Percentiles rank a stretch among this genome's conserved stretches.
Conservation (phyloP, 23 tunicate genomes). For the Halocynthia aurantium region DNA sequence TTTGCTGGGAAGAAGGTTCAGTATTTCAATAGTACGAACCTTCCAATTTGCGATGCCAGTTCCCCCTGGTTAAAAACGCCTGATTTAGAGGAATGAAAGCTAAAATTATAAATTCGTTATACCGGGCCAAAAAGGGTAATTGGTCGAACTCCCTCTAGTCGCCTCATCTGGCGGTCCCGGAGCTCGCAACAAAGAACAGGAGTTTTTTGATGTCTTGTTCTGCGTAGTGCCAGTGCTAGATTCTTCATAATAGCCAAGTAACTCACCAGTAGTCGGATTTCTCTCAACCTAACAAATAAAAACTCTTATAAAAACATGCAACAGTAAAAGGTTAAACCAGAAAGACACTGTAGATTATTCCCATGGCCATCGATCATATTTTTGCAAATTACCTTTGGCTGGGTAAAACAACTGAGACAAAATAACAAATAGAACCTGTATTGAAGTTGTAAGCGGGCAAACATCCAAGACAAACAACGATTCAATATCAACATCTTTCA, state of each 20-base stretch:
- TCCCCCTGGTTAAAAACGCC: too few species aligned
- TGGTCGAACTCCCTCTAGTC: conserved; percentile 41
- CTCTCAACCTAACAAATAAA: conserved; percentile 26
- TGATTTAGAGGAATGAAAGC: too few species aligned
- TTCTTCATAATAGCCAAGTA: conserved; percentile 55
- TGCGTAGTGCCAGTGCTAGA: background rate
- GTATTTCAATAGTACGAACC: too few species aligned
- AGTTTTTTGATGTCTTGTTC: conserved; percentile 47
- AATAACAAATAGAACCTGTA: conserved; percentile 24
- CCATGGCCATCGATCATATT: too few species aligned
- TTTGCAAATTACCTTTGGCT: too few species aligned
- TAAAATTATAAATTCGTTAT: background rate
- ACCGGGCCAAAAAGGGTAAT: conserved; percentile 80
- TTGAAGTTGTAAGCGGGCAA: conserved; percentile 27
- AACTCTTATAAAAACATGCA: background rate
- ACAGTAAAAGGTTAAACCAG: too few species aligned
- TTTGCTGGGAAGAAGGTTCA: too few species aligned
- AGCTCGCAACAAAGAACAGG: conserved; percentile 35
- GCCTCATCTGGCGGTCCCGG: conserved; percentile 45
- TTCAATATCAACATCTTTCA: conserved; percentile 30
- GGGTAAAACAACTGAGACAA: background rate
- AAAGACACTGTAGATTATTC: too few species aligned
- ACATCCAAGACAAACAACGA: conserved; percentile 16
- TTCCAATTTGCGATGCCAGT: too few species aligned
- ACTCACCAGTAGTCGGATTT: conserved; percentile 54